phyloP scores from a whole-genome alignment of 92 coral and sea anemone species.

The Palythoa heliodiscus region DNA sequence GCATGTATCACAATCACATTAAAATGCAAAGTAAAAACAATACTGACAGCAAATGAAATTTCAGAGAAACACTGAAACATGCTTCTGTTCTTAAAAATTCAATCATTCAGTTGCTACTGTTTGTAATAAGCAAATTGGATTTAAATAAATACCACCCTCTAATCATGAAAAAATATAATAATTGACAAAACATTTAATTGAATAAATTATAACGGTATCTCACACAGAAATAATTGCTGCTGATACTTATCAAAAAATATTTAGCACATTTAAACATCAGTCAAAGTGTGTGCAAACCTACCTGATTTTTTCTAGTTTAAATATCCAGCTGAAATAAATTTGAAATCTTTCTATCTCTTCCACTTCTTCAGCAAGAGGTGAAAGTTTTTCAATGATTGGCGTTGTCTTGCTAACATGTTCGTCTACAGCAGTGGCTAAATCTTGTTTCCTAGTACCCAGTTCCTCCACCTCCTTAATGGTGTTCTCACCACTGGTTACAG shows the following conservation, averaged over 20 bases:
- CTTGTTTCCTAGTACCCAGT: slow-evolving; percentile 47
- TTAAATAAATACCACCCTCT: neutral
- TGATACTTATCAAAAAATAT: too few relatives aligned
- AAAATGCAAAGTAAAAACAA: too few relatives aligned
- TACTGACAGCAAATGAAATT: too few relatives aligned
- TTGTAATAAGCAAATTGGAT: neutral
- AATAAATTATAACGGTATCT: too few relatives aligned
- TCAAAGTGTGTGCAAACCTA: neutral
- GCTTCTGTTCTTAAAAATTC: too few relatives aligned
- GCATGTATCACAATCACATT: too few relatives aligned
- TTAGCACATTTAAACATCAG: too few relatives aligned
- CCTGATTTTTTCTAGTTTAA: slow-evolving; percentile 86
- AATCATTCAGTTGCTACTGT: too few relatives aligned
- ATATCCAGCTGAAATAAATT: slow-evolving; percentile 87
- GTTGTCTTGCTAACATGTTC: slow-evolving; percentile 58
- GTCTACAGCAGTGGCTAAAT: slow-evolving; percentile 50
- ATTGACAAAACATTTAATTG: too few relatives aligned
- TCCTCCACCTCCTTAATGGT: slow-evolving; percentile 57
- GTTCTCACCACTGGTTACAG: slow-evolving; percentile 63
- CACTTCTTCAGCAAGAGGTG: slow-evolving; percentile 67
- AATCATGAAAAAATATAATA: too few relatives aligned
- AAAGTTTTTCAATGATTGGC: slow-evolving; percentile 65
- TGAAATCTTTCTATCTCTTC: slow-evolving; percentile 85
- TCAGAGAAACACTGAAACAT: too few relatives aligned
- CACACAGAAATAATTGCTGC: too few relatives aligned